phyloP scores from a whole-genome alignment of 2,113 vertebrate genomes.

The Tautogolabrus adspersus region DNA sequence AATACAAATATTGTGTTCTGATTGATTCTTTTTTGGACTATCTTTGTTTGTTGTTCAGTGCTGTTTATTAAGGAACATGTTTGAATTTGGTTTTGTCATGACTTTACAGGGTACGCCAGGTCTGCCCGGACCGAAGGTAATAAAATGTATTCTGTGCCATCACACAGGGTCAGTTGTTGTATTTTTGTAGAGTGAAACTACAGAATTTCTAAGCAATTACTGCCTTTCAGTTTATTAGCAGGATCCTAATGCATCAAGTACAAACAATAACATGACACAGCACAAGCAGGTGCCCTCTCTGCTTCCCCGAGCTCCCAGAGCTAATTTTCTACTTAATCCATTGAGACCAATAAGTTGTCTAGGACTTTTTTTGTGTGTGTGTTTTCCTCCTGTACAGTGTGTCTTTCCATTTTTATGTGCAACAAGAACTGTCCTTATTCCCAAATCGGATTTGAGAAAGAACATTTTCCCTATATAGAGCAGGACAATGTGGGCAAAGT shows the following conservation, averaged over 20 bases:
- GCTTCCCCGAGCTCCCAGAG: conserved; percentile 40
- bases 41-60: neutral
- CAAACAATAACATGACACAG: conserved; percentile 38
- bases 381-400: neutral
- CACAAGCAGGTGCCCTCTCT: neutral
- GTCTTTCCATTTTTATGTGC: conserved; percentile 1
- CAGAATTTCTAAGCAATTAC: conserved; percentile 21
- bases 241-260: conserved; percentile 14
- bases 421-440: neutral
- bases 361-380: neutral
- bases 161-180: conserved; percentile 1
- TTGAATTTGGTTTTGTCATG: conserved; percentile 20
- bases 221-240: conserved; percentile 36
- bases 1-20: neutral
- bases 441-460: neutral
- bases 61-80: neutral
- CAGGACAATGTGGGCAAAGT: neutral
- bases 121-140: conserved; percentile 89
- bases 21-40: neutral
- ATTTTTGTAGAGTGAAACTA: conserved; percentile 25
- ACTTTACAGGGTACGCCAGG: conserved; percentile 86
- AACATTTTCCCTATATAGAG: neutral
- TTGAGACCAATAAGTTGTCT: conserved; percentile 29
- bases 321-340: conserved; percentile 39
- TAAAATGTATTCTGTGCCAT: conserved; percentile 2